Percentiles rank a stretch among this genome's conserved stretches.
phyloP scores from a whole-genome alignment of 2,888 invertebrate genomes.

The Hirtodrosophila confusa region DNA sequence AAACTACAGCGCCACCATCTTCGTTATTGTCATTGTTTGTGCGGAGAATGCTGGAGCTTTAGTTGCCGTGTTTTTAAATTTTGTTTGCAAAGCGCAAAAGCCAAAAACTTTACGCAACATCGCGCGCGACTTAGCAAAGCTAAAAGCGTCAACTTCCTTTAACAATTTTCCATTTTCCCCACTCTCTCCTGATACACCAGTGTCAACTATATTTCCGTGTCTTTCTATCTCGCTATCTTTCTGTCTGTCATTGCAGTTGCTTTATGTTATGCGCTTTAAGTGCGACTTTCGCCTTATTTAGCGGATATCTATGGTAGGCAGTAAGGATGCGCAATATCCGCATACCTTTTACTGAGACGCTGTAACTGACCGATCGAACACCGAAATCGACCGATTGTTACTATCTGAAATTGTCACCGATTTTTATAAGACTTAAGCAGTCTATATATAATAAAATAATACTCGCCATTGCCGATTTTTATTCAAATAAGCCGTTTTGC shows the following conservation, averaged over 20 bases:
- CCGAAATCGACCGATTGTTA: too few species aligned
- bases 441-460: too few species aligned
- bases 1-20: slow-evolving; percentile 1
- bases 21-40: slow-evolving; percentile 10
- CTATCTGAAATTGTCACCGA: too few species aligned
- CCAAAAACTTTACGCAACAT: slow-evolving; percentile 62
- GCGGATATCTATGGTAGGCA: slow-evolving; percentile 11
- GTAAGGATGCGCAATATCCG: too few species aligned
- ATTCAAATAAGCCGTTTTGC: too few species aligned
- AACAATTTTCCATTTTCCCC: slow-evolving; percentile 6
- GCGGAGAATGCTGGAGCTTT: neutral
- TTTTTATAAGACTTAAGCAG: too few species aligned
- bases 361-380: too few species aligned
- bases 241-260: slow-evolving; percentile 18
- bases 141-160: slow-evolving; percentile 34
- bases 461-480: too few species aligned
- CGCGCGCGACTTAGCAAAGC: slow-evolving; percentile 55
- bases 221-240: neutral
- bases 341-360: too few species aligned
- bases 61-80: neutral
- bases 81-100: slow-evolving; percentile 48
- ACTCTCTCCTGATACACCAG: neutral
- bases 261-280: slow-evolving; percentile 28
- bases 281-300: slow-evolving; percentile 39
- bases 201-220: neutral